Evolutionary conservation across 2,888 invertebrate species (phyloP).

Genomic region (Serripes groenlandicus): DNA sequence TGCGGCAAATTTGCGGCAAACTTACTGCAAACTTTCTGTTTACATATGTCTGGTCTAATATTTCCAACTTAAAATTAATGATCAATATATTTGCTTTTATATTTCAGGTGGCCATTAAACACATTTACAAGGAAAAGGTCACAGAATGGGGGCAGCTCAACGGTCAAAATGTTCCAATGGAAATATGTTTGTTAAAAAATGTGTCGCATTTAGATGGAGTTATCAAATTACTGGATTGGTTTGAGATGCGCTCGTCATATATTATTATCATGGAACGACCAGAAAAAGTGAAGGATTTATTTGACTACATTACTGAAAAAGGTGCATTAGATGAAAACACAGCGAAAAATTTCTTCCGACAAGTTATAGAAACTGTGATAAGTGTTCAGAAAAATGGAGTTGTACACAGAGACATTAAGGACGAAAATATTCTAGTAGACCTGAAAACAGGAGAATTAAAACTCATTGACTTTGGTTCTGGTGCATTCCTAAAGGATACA

Average conservation of each 20-base stretch:
- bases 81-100: too few species aligned
- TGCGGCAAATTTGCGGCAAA: too few species aligned
- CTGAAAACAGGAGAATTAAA: conserved; percentile 88
- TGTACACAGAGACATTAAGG: conserved; percentile 89
- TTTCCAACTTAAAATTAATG: too few species aligned
- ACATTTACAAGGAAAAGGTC: conserved; percentile 87
- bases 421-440: conserved; percentile 89
- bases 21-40: too few species aligned
- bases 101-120: conserved; percentile 88
- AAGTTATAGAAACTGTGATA: conserved; percentile 88
- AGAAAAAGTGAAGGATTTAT: conserved; percentile 88
- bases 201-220: conserved; percentile 88
- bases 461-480: conserved; percentile 90
- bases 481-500: conserved; percentile 88
- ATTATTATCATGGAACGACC: conserved; percentile 89
- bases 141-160: conserved; percentile 88
- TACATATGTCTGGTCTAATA: too few species aligned
- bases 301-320: conserved; percentile 89
- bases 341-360: conserved; percentile 88
- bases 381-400: conserved; percentile 88
- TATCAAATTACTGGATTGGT: conserved; percentile 88
- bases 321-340: conserved; percentile 87
- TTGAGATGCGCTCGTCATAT: conserved; percentile 87
- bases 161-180: conserved; percentile 88
- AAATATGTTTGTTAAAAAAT: conserved; percentile 88